Evolutionary conservation across 2,888 invertebrate genomes (phyloP), one percentile per base, ranked within the genome.

Genomic region (Pheosia gnoma): DNA sequence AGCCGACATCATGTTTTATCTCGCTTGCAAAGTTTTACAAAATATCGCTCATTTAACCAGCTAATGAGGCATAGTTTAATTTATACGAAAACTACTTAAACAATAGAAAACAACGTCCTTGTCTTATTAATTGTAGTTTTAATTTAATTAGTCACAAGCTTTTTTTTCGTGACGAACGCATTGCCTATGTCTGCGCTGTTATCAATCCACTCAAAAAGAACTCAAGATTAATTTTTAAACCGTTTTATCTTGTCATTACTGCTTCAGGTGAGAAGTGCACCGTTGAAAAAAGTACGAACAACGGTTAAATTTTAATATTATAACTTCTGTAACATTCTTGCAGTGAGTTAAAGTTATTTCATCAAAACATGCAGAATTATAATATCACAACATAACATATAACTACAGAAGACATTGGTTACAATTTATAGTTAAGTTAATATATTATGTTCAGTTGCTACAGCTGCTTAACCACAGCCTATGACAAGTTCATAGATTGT

Each of bases 1-100:
- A 81, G 72, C 75, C 77, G 68, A 73, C 75, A 70, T 72, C 80
- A 82, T 85, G 77, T 80, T 84, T 81, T 82, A 84, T 81, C 79
- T 78, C 74, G 67, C 77, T 68, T 60, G 70, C 71, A 82, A 84
- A 84, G 79, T 84, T 85, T 80, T 69, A 79, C 70, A 72, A 75
- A 69, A 72, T 73, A 76, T 76, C 76, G 82, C 81, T 80, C 80
- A 82, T 84, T 81, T 80, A 79, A 78, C 76, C 74, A 68, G 72
- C 71, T 76, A 78, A 80, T 78, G 68, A 79, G 79, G 71, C 69
- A 62, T 70, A 80, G 75, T 77, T 80, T 77, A 80, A 82, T 83
- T 81, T 83, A 79, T 76, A 65, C 68, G 63, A 57, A 62, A 72
- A 77, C 71, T 77, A 70, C 73, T 73, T 62, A 66, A 71, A 73